Conservation (phyloP, 2,797 vertebrate genomes). For the Champsocephalus esox region DNA sequence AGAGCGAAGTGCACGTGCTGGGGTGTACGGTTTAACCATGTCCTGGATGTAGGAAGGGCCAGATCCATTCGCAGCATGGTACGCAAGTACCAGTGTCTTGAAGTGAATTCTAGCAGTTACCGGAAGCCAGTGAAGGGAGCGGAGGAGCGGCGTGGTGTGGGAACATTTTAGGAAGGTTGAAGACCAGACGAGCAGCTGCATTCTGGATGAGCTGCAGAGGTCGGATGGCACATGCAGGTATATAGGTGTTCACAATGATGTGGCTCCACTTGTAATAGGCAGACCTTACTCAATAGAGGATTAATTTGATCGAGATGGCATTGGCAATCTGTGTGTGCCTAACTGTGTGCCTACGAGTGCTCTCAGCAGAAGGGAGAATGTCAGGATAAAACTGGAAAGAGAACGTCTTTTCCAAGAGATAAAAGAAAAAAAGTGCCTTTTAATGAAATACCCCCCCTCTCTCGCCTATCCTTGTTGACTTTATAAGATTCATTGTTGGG, state of each 20-base stretch:
- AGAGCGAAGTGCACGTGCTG: too few relatives aligned
- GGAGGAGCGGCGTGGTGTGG: too few relatives aligned
- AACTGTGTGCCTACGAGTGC: constrained; percentile 20
- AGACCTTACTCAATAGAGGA: constrained; percentile 29
- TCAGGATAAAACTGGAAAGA: constrained; percentile 57
- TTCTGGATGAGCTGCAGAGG: too few relatives aligned
- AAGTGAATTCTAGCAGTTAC: too few relatives aligned
- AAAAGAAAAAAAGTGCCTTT: constrained; percentile 3
- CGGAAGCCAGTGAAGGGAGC: too few relatives aligned
- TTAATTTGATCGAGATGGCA: constrained; percentile 42
- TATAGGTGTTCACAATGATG: constrained; percentile 47
- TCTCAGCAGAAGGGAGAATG: constrained; percentile 33
- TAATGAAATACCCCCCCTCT: constrained; percentile 11
- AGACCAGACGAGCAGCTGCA: too few relatives aligned
- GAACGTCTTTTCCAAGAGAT: constrained; percentile 42
- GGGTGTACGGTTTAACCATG: too few relatives aligned
- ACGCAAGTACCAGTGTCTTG: too few relatives aligned
- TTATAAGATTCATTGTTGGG: not conserved
- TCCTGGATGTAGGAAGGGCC: too few relatives aligned
- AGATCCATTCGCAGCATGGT: too few relatives aligned
- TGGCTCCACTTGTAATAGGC: constrained; percentile 47
- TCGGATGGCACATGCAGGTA: too few relatives aligned
- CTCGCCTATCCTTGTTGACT: not conserved
- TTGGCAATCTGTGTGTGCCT: constrained; percentile 23
- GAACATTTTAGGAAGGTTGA: too few relatives aligned